A percentile compares a stretch with the other conserved stretches of the same genome.
Conservation (phyloP, 1,140 invertebrate genomes). For the Tetranychus urticae region DNA sequence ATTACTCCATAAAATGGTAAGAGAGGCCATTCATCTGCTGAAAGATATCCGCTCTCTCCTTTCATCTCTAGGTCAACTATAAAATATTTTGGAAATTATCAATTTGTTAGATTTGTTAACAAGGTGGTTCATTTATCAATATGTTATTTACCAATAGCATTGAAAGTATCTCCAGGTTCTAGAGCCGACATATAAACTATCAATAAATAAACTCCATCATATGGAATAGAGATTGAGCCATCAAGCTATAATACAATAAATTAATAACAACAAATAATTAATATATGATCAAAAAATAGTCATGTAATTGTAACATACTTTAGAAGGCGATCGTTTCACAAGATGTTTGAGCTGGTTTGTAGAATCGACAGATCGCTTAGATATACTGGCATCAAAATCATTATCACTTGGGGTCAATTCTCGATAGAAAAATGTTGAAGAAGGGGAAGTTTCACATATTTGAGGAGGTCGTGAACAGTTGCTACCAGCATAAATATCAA, state of each 20-base stretch:
- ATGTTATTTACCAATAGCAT: constrained; percentile 1
- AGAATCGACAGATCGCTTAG: not conserved
- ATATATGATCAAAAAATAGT: not conserved
- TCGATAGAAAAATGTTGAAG: not conserved
- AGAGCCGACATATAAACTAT: constrained; percentile 18
- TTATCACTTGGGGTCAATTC: not conserved
- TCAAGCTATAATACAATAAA: not conserved
- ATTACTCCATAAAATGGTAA: constrained; percentile 65
- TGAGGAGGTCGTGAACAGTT: not conserved
- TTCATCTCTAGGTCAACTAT: constrained; percentile 35
- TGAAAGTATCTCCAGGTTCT: constrained; percentile 5
- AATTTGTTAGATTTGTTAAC: not conserved
- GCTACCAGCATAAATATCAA: not conserved
- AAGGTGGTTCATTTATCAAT: not conserved
- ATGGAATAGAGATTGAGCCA: constrained; percentile 14
- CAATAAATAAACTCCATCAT: constrained; percentile 26
- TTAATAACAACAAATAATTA: no score
- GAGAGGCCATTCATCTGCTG: constrained; percentile 44
- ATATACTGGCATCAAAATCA: not conserved
- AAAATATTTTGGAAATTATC: not conserved
- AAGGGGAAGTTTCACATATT: not conserved
- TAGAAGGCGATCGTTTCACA: not conserved
- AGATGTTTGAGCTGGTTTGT: not conserved
- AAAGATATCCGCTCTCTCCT: constrained; percentile 39
- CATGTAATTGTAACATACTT: not conserved